Evolutionary conservation across 2,797 vertebrate species (phyloP).

Genomic region (Discoglossus pictus): DNA sequence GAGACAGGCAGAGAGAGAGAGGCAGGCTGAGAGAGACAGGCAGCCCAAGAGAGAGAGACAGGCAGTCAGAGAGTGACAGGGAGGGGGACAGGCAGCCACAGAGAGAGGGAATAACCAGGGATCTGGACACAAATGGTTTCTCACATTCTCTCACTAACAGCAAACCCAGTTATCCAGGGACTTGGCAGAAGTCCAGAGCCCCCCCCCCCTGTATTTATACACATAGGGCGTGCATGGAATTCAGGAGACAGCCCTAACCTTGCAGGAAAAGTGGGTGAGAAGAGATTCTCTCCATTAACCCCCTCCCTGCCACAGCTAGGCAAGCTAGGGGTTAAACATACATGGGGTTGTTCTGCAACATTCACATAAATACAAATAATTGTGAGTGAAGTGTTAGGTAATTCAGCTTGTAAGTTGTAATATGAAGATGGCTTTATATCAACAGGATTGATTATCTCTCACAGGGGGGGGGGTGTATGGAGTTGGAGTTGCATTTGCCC

Average conservation of each 20-base stretch:
- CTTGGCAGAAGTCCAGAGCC: conserved; percentile 42
- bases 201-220: conserved; percentile 38
- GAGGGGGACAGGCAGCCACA: background rate
- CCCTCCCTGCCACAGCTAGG: background rate
- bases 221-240: conserved; percentile 50
- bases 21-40: background rate
- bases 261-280: conserved; percentile 44
- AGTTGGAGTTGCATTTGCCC: too few relatives aligned
- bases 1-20: too few relatives aligned
- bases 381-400: too few relatives aligned
- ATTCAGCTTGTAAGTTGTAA: too few relatives aligned
- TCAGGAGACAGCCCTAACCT: conserved; percentile 43
- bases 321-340: too few relatives aligned
- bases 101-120: conserved; percentile 20
- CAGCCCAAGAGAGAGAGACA: background rate
- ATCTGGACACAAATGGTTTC: conserved; percentile 3
- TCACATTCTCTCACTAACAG: conserved; percentile 29
- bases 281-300: conserved; percentile 29
- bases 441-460: too few relatives aligned
- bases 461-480: too few relatives aligned
- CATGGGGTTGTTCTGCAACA: too few relatives aligned
- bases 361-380: too few relatives aligned
- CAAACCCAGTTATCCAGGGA: conserved; percentile 42
- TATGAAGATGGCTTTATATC: too few relatives aligned
- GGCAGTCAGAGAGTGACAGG: background rate